These are phyloP conservation scores for Pogonomyrmex barbatus DNA, from an alignment of 1,140 invertebrate species.

Conservation along the genomic window DNA sequence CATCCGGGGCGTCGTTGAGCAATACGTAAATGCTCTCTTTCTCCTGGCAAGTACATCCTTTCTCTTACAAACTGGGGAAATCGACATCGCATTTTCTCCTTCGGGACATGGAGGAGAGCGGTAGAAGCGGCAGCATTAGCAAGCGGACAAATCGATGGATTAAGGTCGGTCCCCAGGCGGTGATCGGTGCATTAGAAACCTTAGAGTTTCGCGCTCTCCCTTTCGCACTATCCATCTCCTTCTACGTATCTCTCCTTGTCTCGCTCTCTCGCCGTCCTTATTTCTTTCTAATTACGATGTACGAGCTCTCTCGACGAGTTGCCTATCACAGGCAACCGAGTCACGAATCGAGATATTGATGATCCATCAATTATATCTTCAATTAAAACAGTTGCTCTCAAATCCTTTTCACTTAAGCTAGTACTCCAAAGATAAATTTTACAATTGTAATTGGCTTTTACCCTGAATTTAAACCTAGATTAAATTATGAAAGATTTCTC, in stretches of 20 bases:
- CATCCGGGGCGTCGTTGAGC: background rate
- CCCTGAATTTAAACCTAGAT: background rate
- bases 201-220: constrained; percentile 38
- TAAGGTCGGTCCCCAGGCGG: constrained; percentile 54
- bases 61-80: constrained; percentile 26
- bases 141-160: constrained; percentile 69
- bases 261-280: constrained; percentile 10
- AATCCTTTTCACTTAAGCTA: background rate
- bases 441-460: background rate
- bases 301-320: background rate
- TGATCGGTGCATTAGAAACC: constrained; percentile 51
- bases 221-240: constrained; percentile 11
- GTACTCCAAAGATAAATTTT: background rate
- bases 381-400: constrained; percentile 24
- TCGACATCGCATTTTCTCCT: constrained; percentile 52
- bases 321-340: background rate
- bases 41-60: constrained; percentile 5
- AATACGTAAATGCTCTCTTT: constrained; percentile 29
- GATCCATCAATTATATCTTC: constrained; percentile 43
- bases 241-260: background rate
- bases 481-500: background rate
- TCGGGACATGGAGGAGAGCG: background rate
- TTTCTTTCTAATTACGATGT: constrained; percentile 59
- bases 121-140: constrained; percentile 22
- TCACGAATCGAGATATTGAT: constrained; percentile 14